A percentile compares a stretch with the other conserved stretches of the same genome.
phyloP scores from a whole-genome alignment of 2,888 invertebrate species.

The Lydus trimaculatus region DNA sequence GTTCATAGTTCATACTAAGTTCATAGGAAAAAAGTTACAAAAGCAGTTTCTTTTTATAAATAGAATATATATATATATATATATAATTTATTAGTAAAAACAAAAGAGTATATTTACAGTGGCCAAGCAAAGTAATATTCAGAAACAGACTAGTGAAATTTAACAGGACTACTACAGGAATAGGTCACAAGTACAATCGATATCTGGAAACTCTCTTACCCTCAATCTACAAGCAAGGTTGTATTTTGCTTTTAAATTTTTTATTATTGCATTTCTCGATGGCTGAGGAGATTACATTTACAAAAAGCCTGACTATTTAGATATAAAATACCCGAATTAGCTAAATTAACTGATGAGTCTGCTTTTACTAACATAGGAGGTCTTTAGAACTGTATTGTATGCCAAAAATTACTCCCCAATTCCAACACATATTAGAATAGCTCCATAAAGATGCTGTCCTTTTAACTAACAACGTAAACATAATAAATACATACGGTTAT shows the following conservation, averaged over 20 bases:
- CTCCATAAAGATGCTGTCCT: background rate
- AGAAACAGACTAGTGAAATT: background rate
- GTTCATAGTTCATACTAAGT: background rate
- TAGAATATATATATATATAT: background rate
- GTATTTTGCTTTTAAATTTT: constrained; percentile 2
- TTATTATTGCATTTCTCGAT: constrained; percentile 11
- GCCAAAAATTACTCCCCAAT: no score
- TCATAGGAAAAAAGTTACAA: background rate
- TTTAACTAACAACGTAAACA: background rate
- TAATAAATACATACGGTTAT: background rate
- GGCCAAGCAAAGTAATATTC: constrained; percentile 1
- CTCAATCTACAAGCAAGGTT: background rate
- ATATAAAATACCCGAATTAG: background rate
- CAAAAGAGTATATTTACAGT: background rate
- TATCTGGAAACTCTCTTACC: constrained; percentile 8
- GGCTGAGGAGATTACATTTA: background rate
- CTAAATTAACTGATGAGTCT: background rate
- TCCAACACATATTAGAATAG: background rate
- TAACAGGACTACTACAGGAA: constrained; percentile 9
- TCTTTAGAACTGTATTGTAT: background rate
- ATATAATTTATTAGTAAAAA: constrained; percentile 6
- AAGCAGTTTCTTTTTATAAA: background rate
- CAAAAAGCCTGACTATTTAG: background rate
- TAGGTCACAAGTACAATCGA: constrained; percentile 14
- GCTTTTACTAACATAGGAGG: background rate